phyloP scores from a whole-genome alignment of 2,797 vertebrate species.

The Bucorvus abyssinicus region DNA sequence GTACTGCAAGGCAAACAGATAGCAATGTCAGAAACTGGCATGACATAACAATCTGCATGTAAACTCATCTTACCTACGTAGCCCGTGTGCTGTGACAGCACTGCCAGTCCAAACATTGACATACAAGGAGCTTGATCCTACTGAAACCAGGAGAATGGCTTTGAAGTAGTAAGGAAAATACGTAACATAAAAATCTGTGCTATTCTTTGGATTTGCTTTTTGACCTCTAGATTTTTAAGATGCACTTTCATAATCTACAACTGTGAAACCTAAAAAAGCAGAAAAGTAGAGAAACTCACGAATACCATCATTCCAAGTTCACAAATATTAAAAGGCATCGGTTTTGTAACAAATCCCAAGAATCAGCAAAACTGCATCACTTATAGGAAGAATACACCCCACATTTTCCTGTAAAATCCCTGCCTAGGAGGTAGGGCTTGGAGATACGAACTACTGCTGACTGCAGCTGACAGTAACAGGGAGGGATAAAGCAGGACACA shows the following conservation, averaged over 20 bases:
- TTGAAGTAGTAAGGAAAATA: background rate
- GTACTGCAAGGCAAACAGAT: conserved; percentile 57
- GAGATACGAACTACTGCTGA: background rate
- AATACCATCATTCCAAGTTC: background rate
- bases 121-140: background rate
- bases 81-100: background rate
- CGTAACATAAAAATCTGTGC: background rate
- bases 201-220: background rate
- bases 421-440: background rate
- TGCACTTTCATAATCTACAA: background rate
- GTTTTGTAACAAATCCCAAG: background rate
- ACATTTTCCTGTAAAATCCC: background rate
- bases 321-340: background rate
- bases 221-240: background rate
- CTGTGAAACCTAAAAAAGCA: background rate
- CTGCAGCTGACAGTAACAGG: background rate
- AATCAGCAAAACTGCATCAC: background rate
- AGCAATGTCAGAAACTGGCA: background rate
- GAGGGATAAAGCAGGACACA: background rate
- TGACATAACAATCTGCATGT: background rate
- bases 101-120: background rate
- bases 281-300: background rate
- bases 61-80: background rate
- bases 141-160: background rate
- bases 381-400: background rate